Conservation (phyloP, 2,113 vertebrate species). For the Gobiocypris rarus region DNA sequence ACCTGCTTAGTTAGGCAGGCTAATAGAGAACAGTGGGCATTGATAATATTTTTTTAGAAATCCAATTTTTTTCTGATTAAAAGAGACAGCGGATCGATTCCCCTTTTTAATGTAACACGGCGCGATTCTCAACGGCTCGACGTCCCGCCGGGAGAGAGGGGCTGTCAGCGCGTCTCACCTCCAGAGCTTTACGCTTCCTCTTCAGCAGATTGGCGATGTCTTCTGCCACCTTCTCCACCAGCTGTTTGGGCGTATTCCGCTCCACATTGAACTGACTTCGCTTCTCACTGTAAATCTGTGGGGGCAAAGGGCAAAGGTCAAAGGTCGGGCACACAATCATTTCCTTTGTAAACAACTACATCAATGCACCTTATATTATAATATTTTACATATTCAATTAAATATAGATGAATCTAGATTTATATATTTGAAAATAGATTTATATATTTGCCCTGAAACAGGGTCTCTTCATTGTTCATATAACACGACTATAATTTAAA, state of each 20-base stretch:
- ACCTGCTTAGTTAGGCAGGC: slow-evolving; percentile 63
- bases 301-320: slow-evolving; percentile 45
- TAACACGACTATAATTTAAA: too few relatives aligned
- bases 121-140: not conserved
- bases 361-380: not conserved
- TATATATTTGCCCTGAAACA: not conserved
- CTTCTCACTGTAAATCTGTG: slow-evolving; percentile 95
- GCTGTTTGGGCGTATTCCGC: slow-evolving; percentile 89
- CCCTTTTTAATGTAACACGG: slow-evolving; percentile 54
- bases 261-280: slow-evolving; percentile 94
- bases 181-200: slow-evolving; percentile 94
- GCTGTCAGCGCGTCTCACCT: slow-evolving; percentile 80
- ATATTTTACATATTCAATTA: not conserved
- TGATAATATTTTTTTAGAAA: slow-evolving; percentile 64
- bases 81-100: slow-evolving; percentile 56
- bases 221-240: slow-evolving; percentile 93
- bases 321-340: slow-evolving; percentile 1
- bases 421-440: too few relatives aligned
- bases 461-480: too few relatives aligned
- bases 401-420: not conserved
- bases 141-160: slow-evolving; percentile 16
- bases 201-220: slow-evolving; percentile 94
- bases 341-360: not conserved
- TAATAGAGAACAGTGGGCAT: slow-evolving; percentile 56
- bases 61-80: slow-evolving; percentile 58